Evolutionary conservation across 2,113 vertebrate species (phyloP).

Genomic region (Ameiurus melas): DNA sequence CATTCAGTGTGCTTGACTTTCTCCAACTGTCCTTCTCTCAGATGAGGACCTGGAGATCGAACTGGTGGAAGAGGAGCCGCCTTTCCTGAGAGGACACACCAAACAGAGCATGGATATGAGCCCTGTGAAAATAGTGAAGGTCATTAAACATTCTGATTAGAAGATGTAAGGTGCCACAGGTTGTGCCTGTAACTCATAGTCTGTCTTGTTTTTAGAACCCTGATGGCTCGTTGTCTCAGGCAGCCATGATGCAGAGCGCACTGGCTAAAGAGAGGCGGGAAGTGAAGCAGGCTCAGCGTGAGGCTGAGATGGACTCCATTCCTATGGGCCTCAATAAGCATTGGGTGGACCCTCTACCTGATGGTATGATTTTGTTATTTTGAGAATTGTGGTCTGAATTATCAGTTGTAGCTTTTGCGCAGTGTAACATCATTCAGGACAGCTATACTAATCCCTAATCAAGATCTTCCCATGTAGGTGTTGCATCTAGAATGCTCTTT

Average conservation of each 20-base stretch:
- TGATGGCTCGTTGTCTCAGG: constrained; percentile 95
- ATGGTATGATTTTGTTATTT: constrained; percentile 71
- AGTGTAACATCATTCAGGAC: neutral
- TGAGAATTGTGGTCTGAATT: neutral
- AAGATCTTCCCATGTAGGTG: neutral
- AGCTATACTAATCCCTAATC: neutral
- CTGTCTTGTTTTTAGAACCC: constrained; percentile 79
- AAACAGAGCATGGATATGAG: constrained; percentile 99
- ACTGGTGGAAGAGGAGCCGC: constrained; percentile 95
- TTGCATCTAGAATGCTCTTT: neutral
- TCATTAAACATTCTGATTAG: constrained; percentile 50
- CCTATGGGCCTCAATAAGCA: constrained; percentile 99
- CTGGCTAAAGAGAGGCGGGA: constrained; percentile 93
- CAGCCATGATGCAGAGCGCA: constrained; percentile 99
- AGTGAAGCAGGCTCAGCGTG: constrained; percentile 93
- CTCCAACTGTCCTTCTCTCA: constrained; percentile 51
- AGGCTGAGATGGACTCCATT: constrained; percentile 99
- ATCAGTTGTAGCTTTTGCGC: neutral
- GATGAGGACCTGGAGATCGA: constrained; percentile 98
- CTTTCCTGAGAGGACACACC: constrained; percentile 94
- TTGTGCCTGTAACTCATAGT: neutral
- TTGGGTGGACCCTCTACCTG: constrained; percentile 98
- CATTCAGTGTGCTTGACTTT: neutral
- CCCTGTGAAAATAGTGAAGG: constrained; percentile 98
- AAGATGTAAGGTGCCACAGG: neutral